A percentile compares a stretch with the other conserved stretches of the same genome.
Evolutionary conservation across 2,797 vertebrate species (phyloP).

Genomic region (Scarus forsteni): DNA sequence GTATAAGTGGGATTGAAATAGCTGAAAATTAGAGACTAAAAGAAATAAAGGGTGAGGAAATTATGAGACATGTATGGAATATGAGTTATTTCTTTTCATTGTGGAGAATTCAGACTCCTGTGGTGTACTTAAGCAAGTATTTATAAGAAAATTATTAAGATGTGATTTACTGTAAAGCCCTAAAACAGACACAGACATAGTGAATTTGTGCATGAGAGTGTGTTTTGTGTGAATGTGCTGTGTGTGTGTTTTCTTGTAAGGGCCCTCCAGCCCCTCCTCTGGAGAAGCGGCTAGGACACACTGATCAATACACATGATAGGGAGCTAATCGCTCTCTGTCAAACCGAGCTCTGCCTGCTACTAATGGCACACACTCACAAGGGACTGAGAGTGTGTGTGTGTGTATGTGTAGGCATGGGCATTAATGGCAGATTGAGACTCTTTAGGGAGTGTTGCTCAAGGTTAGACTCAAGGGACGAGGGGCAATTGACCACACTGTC

Average conservation of each 20-base stretch:
- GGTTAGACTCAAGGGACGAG: constrained; percentile 75
- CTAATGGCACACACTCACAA: constrained; percentile 80
- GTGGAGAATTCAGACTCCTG: no score
- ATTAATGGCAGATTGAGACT: constrained; percentile 69
- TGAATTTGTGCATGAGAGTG: constrained; percentile 4
- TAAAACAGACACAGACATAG: neutral
- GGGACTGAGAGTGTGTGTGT: constrained; percentile 44
- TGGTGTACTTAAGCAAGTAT: no score
- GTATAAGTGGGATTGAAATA: no score
- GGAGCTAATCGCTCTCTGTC: constrained; percentile 87
- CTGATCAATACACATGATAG: constrained; percentile 87
- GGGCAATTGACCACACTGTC: constrained; percentile 84
- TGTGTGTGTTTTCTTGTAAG: constrained; percentile 58
- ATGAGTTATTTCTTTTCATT: no score
- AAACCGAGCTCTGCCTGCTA: constrained; percentile 73
- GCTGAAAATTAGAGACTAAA: no score
- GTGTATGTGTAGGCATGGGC: constrained; percentile 31
- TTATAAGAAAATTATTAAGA: no score
- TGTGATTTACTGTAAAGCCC: no score
- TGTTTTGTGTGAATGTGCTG: constrained; percentile 26
- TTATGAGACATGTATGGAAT: no score
- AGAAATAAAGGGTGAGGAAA: no score
- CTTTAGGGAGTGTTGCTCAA: constrained; percentile 81
- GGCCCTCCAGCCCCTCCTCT: constrained; percentile 56
- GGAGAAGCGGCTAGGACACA: constrained; percentile 68